Evolutionary conservation across 2,113 vertebrate genomes (phyloP).

Genomic region (Microtus ochrogaster): DNA sequence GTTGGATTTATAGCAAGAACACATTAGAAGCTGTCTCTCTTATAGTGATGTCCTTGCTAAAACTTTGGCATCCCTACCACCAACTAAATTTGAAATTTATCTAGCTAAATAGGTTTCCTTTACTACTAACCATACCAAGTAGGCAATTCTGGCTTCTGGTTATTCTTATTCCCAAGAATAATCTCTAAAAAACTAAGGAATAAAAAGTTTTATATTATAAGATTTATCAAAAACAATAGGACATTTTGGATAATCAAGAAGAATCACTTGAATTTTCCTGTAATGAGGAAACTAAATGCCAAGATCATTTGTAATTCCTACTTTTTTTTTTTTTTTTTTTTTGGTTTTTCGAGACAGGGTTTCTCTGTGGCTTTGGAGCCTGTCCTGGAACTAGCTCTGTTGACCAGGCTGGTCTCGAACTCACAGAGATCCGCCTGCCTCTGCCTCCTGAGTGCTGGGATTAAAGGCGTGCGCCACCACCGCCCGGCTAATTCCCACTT

Average conservation of each 20-base stretch:
- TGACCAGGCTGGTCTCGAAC: no score
- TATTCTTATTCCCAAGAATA: background rate
- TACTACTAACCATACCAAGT: background rate
- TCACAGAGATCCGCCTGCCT: no score
- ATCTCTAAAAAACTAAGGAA: background rate
- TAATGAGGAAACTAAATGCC: background rate
- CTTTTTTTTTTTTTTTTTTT: no score
- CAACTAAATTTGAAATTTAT: background rate
- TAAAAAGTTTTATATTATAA: background rate
- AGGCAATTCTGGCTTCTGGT: background rate
- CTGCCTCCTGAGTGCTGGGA: no score
- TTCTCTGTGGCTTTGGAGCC: no score
- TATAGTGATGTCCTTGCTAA: accelerated
- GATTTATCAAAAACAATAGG: background rate
- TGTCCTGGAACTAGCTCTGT: no score
- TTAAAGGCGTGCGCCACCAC: no score
- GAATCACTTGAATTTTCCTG: background rate
- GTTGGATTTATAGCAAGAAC: background rate
- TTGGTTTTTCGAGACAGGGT: no score
- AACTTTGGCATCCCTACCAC: background rate
- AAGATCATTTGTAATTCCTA: background rate
- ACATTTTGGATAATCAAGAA: background rate
- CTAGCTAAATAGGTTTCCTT: background rate
- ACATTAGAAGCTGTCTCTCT: background rate
- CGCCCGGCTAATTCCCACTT: background rate